Evolutionary conservation across 53 echinoderm and acorn worm genomes (phyloP), one percentile per base, ranked within the genome.

Genomic region (Holothuria leucospilota): DNA sequence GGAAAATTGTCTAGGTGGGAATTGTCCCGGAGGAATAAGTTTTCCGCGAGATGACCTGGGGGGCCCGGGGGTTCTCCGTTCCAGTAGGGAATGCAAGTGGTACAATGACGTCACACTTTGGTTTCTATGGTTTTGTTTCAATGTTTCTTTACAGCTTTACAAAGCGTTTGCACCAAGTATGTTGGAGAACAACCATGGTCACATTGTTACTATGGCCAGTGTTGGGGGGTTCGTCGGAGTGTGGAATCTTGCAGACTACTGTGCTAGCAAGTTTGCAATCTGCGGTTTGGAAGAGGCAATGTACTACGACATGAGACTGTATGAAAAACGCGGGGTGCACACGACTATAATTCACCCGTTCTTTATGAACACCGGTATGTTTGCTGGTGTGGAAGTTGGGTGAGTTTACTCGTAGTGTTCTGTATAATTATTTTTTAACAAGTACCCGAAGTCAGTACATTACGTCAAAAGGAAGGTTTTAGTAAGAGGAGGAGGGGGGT

Each of bases 301-400:
- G 85, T 88, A 89, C 34, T 91, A 78, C 65, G 98, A 97, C 71
- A 61, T 97, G 62, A 49, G 69, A 24, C 84, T 89, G 74, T 87
- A 71, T 40, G 89, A 86, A 0, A 94, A 90, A 84, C 62, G 65
- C n/a, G 98, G 93, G 26, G 93, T 95, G 49, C 85, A 95, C 24
- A 91, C 95, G 20, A 95, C 98, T 14, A 91, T 93, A 13, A 87
- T 97, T 8, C 90, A 93, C 63, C 98, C 95, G 4, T 97, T 82
- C 85, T 97, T 93, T 84, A 97, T 95, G 78, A 93, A 95, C 68
- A 97, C 97, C 2, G 97, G 97, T 14, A 97, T 97, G 97, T 97
- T 97, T 78, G 88, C 91, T 24, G 97, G 94, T 14, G 94, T 95
- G 15, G 84, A 88, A 79, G 65, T 87, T 26, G 94, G 86, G 96